Evolutionary conservation across 2,797 vertebrate genomes (phyloP).

Genomic region (Acipenser oxyrinchus): DNA sequence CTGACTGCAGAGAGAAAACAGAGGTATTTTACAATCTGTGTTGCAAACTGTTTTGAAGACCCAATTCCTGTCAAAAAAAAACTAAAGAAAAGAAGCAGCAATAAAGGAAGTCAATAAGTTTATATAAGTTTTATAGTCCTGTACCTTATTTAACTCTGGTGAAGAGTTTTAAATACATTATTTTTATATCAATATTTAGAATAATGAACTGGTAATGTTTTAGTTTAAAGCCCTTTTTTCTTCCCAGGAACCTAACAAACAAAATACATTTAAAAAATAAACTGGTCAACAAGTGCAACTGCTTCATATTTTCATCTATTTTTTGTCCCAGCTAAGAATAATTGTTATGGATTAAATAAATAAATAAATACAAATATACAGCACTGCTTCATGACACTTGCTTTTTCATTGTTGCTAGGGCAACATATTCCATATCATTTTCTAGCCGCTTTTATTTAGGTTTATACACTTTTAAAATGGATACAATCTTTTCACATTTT

Average conservation of each 20-base stretch:
- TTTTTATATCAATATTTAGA: not conserved
- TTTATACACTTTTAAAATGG: too few relatives aligned
- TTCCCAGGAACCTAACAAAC: not conserved
- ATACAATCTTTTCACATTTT: too few relatives aligned
- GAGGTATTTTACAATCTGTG: not conserved
- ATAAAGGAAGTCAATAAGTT: not conserved
- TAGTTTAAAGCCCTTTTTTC: not conserved
- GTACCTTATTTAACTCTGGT: not conserved
- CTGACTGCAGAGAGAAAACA: not conserved
- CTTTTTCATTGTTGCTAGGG: too few relatives aligned
- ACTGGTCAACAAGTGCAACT: too few relatives aligned
- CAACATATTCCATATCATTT: too few relatives aligned
- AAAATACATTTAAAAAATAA: not conserved
- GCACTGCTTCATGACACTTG: too few relatives aligned
- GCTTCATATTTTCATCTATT: too few relatives aligned
- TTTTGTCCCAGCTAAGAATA: too few relatives aligned
- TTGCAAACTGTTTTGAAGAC: not conserved
- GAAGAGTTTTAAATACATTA: not conserved
- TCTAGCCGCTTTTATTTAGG: too few relatives aligned
- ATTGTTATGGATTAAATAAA: too few relatives aligned
- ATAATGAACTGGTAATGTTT: not conserved
- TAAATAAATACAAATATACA: too few relatives aligned
- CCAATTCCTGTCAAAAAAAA: not conserved
- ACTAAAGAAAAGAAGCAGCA: not conserved
- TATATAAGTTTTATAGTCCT: not conserved